Conservation (phyloP, 2,113 vertebrate genomes). For the Oxyura jamaicensis region DNA sequence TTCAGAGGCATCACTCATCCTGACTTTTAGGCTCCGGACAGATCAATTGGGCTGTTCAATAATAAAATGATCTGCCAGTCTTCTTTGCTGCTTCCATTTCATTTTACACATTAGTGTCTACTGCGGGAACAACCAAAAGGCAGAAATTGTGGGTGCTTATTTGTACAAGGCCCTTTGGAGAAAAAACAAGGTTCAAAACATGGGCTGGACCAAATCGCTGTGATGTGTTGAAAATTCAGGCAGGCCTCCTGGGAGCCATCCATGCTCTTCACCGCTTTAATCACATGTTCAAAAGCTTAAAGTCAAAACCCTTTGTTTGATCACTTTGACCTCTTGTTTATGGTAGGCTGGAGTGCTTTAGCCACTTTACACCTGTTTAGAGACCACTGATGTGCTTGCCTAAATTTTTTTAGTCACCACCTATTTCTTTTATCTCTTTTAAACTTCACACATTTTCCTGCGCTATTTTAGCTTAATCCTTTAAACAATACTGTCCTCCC, state of each 20-base stretch:
- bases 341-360: not conserved
- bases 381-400: not conserved
- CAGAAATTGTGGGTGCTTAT: not conserved
- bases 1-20: not conserved
- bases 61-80: not conserved
- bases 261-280: not conserved
- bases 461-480: not conserved
- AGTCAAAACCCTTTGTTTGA: not conserved
- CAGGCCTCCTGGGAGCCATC: not conserved
- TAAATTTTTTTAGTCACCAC: not conserved
- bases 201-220: rapidly evolving
- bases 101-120: rapidly evolving
- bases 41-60: not conserved
- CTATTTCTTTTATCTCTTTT: not conserved
- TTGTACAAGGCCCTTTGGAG: not conserved
- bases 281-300: not conserved
- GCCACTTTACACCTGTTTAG: not conserved
- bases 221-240: not conserved
- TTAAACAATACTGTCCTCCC: not conserved
- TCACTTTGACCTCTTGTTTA: not conserved
- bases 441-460: rapidly evolving
- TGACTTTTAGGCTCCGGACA: not conserved
- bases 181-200: not conserved
- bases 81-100: not conserved
- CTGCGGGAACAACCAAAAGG: not conserved